A percentile compares a stretch with the other conserved stretches of the same genome.
phyloP scores from a whole-genome alignment of 2,888 invertebrate genomes.

The Agonopterix subpropinquella region DNA sequence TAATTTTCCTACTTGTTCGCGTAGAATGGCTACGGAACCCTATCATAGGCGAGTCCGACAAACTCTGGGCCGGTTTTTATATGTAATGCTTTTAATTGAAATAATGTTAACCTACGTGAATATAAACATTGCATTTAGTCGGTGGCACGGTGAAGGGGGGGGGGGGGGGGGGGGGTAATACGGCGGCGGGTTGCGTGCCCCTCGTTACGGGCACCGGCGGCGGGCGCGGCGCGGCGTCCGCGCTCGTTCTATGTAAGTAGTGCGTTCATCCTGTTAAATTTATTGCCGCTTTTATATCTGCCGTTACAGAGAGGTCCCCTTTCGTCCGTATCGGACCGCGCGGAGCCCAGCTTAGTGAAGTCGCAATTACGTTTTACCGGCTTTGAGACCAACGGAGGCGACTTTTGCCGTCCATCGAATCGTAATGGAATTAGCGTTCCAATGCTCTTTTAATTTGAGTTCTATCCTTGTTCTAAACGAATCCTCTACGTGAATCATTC shows the following conservation, averaged over 20 bases:
- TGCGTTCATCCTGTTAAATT: constrained; percentile 76
- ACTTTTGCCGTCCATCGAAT: constrained; percentile 74
- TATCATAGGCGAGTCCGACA: too few relatives aligned
- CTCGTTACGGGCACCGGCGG: constrained; percentile 63
- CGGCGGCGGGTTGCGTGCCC: constrained; percentile 52
- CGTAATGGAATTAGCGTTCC: constrained; percentile 73
- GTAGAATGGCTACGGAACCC: too few relatives aligned
- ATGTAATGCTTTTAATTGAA: too few relatives aligned
- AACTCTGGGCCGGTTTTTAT: too few relatives aligned
- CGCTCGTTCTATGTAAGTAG: constrained; percentile 70
- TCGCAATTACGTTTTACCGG: constrained; percentile 74
- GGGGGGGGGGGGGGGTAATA: constrained; percentile 19
- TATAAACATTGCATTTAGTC: not conserved
- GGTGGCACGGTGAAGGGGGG: not conserved
- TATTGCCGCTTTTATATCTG: constrained; percentile 75
- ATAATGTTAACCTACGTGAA: too few relatives aligned
- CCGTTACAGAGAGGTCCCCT: constrained; percentile 71
- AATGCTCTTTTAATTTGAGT: constrained; percentile 71
- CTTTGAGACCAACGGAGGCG: constrained; percentile 67
- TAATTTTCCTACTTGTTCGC: too few relatives aligned
- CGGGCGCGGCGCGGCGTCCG: constrained; percentile 45
- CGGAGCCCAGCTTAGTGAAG: constrained; percentile 71
- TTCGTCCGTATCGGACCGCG: constrained; percentile 71
- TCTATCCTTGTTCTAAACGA: constrained; percentile 60
- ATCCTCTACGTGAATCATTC: constrained; percentile 23